Evolutionary conservation across 2,888 invertebrate species (phyloP), one percentile per base, ranked within the genome.

Genomic region (Hyppa rectilinea): DNA sequence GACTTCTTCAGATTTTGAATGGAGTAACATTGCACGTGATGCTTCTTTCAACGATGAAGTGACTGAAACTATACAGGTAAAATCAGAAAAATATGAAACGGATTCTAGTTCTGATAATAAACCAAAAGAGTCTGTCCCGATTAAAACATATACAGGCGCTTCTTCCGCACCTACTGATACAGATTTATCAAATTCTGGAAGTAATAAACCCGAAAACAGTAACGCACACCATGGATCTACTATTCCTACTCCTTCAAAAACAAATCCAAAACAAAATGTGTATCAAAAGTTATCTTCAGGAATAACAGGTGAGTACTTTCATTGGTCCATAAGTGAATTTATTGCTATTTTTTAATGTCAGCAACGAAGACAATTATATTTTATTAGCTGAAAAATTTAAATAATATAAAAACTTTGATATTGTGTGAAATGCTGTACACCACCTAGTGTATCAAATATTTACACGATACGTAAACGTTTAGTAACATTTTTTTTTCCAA

Each of bases 251-350:
- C 5, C 38, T 61, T 3, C 34, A 40, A 45, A 50, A 43, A 34
- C 20, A 4, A 36, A 52, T 47, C 4, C 36, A 47, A 29, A 63
- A 20, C 9, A 34, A 12, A 45, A 49, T 56, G 2, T 23, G 10
- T 26, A 56, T 52, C 40, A 43, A 0, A 40, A 26, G 17, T 26
- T 31, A 38, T 1, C 31, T 38, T 40, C 71, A 49, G 59, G 53
- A 47, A 72, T 60, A 31, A 40, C 47, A 43, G 60, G 75, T 76
- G 50, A 73, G 73, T 61, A 40, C 2, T 43, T 53, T 20, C 0
- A 26, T 23, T 67, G 6, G 31, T 49, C 36, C 9, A 17, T 23
- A 20, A 26, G 7, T 20, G 6, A 47, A 3, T 6, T 34, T 36
- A 14, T 20, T 23, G 23, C 9, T 36, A 29, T 58, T 17, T n/a